Base-by-base conservation (phyloP, 2,888 invertebrate species). In the Tetranychus truncatus region DNA sequence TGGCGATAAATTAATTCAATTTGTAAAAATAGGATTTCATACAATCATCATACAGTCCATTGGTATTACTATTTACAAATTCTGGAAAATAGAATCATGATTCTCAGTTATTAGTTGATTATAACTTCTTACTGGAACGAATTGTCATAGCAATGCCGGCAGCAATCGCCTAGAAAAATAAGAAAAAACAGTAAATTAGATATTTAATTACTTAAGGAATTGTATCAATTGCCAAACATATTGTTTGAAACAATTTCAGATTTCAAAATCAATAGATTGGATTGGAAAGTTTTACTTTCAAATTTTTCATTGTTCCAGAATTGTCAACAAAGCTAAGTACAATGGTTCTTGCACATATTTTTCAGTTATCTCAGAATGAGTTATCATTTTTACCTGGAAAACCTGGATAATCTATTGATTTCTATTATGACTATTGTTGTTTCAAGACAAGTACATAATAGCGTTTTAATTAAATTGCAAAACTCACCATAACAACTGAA, bases 121-220 rank as follows among this genome's bases (percentile, higher is more conserved):
- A 55, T 15, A 15, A 55, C 7, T 55, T 55, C 55, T 15, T 55
- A 55, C 6, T 55, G 55, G 55, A 55, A 55, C 55, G 55, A 55
- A 55, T 15, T 15, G 55, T 69, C 69, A 69, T 69, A 20, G 69
- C 69, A 24, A 69, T 24, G 1, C 69, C 69, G 34, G 69, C 34
- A 20, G 20, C 69, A 69, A 69, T 69, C 21, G 69, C 69, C 69
- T 69, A 69, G 21, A 69, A 69, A 69, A 69, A 24, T 18, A 24
- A 21, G 1, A 21, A 55, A 46, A 55, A 15, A 55, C 55, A 55
- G 15, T 55, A 15, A 55, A 15, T 15, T 55, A 15, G 15, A 55
- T 55, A 15, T 15, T 55, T 6, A 55, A 15, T 46, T 55, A 55
- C 9, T 55, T 15, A 55, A 11, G 46, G 15, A 46, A 46, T 46